Percentiles rank a stretch among this genome's conserved stretches.
Conservation (phyloP, 2,888 invertebrate species). For the Mystacides longicornis region DNA sequence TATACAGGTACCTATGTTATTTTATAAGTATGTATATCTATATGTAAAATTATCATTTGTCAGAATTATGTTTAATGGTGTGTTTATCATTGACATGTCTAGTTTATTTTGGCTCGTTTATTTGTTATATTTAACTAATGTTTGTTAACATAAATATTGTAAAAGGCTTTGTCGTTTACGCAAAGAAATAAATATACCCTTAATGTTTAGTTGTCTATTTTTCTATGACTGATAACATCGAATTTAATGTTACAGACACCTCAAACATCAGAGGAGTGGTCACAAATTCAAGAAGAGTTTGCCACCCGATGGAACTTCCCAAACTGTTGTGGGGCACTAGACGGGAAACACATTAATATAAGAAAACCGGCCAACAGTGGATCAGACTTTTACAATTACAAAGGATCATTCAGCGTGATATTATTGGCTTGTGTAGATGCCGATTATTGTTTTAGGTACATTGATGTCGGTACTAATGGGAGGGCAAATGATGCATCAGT, state of each 20-base stretch:
- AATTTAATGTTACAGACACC: conserved; percentile 21
- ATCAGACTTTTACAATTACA: conserved; percentile 21
- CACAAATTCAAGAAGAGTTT: conserved; percentile 21
- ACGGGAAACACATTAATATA: conserved; percentile 29
- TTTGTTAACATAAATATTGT: neutral
- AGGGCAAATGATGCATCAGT: conserved; percentile 7
- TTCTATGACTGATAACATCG: neutral
- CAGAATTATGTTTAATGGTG: neutral
- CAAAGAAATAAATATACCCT: no score
- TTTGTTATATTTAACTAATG: neutral
- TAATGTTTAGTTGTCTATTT: neutral
- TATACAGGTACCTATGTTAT: neutral
- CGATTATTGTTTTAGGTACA: conserved; percentile 25
- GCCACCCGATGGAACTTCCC: conserved; percentile 27
- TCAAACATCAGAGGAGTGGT: conserved; percentile 24
- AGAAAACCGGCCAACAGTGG: conserved; percentile 24
- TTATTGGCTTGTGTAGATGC: conserved; percentile 28
- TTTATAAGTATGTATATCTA: neutral
- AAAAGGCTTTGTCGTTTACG: no score
- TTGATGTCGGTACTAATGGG: conserved; percentile 26
- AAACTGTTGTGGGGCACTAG: conserved; percentile 26
- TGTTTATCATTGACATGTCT: neutral
- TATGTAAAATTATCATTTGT: neutral
- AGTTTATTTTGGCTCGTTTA: neutral
- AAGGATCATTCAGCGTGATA: conserved; percentile 27